Base-by-base conservation (phyloP, 2,797 vertebrate genomes). In the Sebastes oblongus region DNA sequence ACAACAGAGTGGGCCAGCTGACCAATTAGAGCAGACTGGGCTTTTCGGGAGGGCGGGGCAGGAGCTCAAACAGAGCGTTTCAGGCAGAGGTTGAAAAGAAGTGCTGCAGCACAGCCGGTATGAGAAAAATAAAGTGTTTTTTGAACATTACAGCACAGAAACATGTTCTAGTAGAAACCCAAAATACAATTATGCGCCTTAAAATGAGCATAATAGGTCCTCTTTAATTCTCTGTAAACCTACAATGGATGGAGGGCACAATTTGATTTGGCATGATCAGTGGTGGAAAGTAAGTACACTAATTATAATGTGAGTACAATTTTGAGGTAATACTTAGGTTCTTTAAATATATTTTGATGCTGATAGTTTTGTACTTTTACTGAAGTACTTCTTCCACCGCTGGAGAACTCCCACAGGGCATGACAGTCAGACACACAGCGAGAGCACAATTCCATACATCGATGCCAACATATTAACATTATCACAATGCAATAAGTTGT, bases 401-500 rank as follows among this genome's bases (percentile, higher is more conserved):
- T 39, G 10, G 10, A 52, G 65, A 50, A 60, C 8, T 20, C 7
- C 3, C 9, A 56, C 18, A 42, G 22, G 70, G 24, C 32, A 12
- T 39, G 39, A 65, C 60, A 58, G 25, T 77, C 1, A 55, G 34
- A 42, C 22, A 64, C 12, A 64, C 22, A 29, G 22, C 29, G 6
- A 70, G 34, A 78, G 11, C 46, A 42, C 18, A 69, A 58, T 20
- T 68, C 66, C 46, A 36, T 32, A 73, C 62, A 34, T 54, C 72
- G 52, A 73, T 77, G 54, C 69, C 69, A 67, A 56, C 27, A 22
- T 29, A 13, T 67, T 29, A 66, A 34, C 8, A 62, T 76, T 69
- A 77, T 46, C 20, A 1, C 52, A 77, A 67, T 60, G 70, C 77
- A 78, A 75, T 83, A 80, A 55, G 3, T 67, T 50, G 50, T 78